Conservation (phyloP, 2,797 vertebrate genomes). For the Pseudopleuronectes americanus region DNA sequence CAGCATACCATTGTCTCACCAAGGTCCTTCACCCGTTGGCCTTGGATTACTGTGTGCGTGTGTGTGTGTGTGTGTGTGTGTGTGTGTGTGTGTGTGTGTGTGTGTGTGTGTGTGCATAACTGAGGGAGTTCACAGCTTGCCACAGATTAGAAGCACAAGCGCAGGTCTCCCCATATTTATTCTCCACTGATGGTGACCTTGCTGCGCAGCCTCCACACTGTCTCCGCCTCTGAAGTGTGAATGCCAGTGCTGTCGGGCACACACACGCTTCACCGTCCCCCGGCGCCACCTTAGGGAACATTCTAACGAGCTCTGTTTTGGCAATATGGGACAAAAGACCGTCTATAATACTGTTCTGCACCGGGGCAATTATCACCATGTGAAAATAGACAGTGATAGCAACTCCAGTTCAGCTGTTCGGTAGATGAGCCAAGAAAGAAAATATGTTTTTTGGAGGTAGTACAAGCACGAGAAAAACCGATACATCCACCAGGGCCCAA, state of each 20-base stretch:
- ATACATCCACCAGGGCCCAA: too few relatives aligned
- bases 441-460: too few relatives aligned
- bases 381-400: conserved; percentile 9
- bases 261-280: conserved; percentile 41
- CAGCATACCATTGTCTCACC: conserved; percentile 36
- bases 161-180: conserved; percentile 65
- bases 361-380: conserved; percentile 16
- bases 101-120: conserved; percentile 26
- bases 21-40: conserved; percentile 37
- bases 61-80: conserved; percentile 9
- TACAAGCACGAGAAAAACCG: too few relatives aligned
- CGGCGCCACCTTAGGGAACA: conserved; percentile 53
- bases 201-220: conserved; percentile 57
- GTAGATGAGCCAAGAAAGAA: neutral
- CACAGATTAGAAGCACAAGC: conserved; percentile 17
- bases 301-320: conserved; percentile 74
- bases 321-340: conserved; percentile 65
- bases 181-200: conserved; percentile 62
- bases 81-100: conserved; percentile 18
- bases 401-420: conserved; percentile 1
- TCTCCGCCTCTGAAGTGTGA: conserved; percentile 68
- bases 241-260: conserved; percentile 80
- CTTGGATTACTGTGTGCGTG: conserved; percentile 2
- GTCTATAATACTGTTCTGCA: conserved; percentile 29
- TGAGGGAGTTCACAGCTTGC: conserved; percentile 31